Evolutionary conservation across 2,113 vertebrate species (phyloP), one percentile per base, ranked within the genome.

Genomic region (Casuarius casuarius): DNA sequence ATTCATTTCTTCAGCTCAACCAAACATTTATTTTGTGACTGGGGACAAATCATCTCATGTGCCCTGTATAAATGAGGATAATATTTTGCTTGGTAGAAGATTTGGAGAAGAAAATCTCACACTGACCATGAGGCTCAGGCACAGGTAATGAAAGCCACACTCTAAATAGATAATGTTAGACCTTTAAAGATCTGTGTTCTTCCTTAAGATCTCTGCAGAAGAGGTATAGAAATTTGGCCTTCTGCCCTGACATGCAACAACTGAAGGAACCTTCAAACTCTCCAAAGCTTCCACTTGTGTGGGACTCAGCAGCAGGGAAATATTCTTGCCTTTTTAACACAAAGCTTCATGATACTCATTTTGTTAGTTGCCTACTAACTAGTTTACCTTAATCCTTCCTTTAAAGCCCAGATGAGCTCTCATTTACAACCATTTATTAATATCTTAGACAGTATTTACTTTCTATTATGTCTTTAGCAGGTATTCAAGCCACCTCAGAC

Each of bases 381-480:
- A 81, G 35, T 29, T 92, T 87, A 84, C 12, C 28, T 29, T 66
- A 88, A 74, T 10, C 6, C 42, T 92, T 93, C 33, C 35, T 87
- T 79, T 82, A 38, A 91, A 85, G 33, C 31, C 40, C 65, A 65
- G 63, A 89, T 96, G 58, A 87, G 33, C 58, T 75, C 7, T 68
- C 9, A 22, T 54, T n/a, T 79, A 35, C 56, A 26, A 70, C 17
- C 26, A 84, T 92, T 90, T 90, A 78, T 63, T 42, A 88, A 58
- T 46, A 68, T 94, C 94, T 97, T 89, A 95, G 84, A 88, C 62
- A 94, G 35, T 90, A 83, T 87, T 96, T 83, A 10, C 52, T 72
- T 91, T 59, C 44, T 48, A 63, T 65, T 62, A 54, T 78, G 72
- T 93, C 85, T 82, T 12, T 18, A 75, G 35, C 17, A 18, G 16